Evolutionary conservation across 2,797 vertebrate species (phyloP).

Genomic region (Amblyopsis hoosieri): DNA sequence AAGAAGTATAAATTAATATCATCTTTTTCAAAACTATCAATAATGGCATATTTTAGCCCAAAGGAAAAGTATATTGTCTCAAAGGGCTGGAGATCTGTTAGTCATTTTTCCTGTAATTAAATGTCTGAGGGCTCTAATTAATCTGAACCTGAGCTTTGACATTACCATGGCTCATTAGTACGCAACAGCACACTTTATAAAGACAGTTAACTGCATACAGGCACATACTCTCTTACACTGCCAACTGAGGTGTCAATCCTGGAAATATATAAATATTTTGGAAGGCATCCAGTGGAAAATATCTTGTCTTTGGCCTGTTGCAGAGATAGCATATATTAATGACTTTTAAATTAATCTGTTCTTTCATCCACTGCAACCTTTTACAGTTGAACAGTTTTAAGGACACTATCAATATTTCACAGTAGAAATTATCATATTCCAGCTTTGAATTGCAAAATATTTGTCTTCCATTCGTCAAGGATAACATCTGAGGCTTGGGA

Average conservation of each 20-base stretch:
- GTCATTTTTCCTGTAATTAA: constrained; percentile 73
- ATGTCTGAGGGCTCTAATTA: constrained; percentile 65
- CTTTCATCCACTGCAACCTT: constrained; percentile 42
- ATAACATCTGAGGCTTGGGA: constrained; percentile 43
- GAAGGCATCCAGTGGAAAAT: constrained; percentile 14
- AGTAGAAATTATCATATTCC: constrained; percentile 53
- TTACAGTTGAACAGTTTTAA: constrained; percentile 53
- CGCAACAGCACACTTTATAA: constrained; percentile 43
- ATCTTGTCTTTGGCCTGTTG: constrained; percentile 24
- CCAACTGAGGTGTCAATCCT: constrained; percentile 33
- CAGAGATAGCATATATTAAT: constrained; percentile 43
- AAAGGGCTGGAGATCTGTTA: constrained; percentile 52
- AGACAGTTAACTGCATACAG: constrained; percentile 36
- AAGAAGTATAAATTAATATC: constrained; percentile 61
- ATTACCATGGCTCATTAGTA: constrained; percentile 70
- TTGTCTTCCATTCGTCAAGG: constrained; percentile 30
- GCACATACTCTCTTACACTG: constrained; percentile 18
- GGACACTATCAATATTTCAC: constrained; percentile 66
- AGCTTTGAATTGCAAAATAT: constrained; percentile 51
- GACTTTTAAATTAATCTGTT: constrained; percentile 52
- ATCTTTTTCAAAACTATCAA: constrained; percentile 68
- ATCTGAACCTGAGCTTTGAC: constrained; percentile 65
- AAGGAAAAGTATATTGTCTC: constrained; percentile 49
- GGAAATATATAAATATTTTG: constrained; percentile 35
- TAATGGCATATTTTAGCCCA: constrained; percentile 64